phyloP scores from a whole-genome alignment of 2,888 invertebrate species.

The Tenthredo livida region DNA sequence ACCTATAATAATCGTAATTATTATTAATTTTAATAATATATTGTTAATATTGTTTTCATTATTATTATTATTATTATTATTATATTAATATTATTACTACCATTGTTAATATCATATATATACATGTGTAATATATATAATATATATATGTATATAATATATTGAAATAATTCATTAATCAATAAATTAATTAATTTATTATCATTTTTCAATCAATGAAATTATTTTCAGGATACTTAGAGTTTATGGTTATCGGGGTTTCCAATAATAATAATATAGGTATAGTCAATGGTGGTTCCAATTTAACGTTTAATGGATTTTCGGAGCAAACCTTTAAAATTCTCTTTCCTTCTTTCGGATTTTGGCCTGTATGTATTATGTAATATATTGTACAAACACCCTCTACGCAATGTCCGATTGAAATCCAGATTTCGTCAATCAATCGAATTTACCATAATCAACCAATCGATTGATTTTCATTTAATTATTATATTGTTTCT shows the following conservation, averaged over 20 bases:
- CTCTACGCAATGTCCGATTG: too few species aligned
- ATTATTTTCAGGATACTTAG: neutral
- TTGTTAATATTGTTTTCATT: neutral
- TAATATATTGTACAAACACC: too few species aligned
- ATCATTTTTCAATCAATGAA: slow-evolving; percentile 63
- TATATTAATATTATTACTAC: neutral
- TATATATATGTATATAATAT: neutral
- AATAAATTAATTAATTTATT: slow-evolving; percentile 67
- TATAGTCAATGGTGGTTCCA: neutral
- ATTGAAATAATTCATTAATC: neutral
- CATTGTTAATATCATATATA: neutral
- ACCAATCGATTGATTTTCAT: too few species aligned
- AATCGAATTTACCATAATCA: too few species aligned
- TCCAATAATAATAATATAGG: neutral
- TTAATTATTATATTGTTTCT: too few species aligned
- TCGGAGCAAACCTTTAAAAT: neutral
- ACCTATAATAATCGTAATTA: slow-evolving; percentile 63
- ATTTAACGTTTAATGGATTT: neutral
- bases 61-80: neutral
- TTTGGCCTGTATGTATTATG: neutral
- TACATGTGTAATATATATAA: neutral
- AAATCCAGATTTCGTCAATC: too few species aligned
- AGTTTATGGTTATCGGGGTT: neutral
- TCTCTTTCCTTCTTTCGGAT: neutral
- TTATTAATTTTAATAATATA: neutral